These are phyloP conservation scores for Lasius fuliginosus DNA, from an alignment of 2,888 invertebrate genomes.

Conservation along the genomic window DNA sequence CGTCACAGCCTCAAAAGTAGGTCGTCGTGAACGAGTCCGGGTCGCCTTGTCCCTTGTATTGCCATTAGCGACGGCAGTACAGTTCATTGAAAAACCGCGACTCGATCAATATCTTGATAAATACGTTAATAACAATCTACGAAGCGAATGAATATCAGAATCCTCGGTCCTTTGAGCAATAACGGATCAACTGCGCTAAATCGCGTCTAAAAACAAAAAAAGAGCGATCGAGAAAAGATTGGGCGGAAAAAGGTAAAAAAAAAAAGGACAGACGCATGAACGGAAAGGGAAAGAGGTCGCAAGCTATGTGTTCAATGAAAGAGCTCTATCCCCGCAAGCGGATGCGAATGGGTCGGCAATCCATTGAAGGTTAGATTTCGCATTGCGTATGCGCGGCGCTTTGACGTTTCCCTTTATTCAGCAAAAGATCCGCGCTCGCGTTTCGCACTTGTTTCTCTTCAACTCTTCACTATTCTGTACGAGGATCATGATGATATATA, in stretches of 20 bases:
- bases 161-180: background rate
- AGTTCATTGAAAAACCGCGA: slow-evolving; percentile 68
- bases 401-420: slow-evolving; percentile 73
- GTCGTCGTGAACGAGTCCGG: slow-evolving; percentile 66
- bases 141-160: background rate
- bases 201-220: slow-evolving; percentile 27
- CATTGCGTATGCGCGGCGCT: slow-evolving; percentile 78
- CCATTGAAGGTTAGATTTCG: slow-evolving; percentile 81
- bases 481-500: background rate
- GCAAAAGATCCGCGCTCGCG: slow-evolving; percentile 56
- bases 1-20: slow-evolving; percentile 67
- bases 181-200: background rate
- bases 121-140: slow-evolving; percentile 29
- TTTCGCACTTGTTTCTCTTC: slow-evolving; percentile 10
- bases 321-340: slow-evolving; percentile 78
- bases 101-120: slow-evolving; percentile 44
- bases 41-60: slow-evolving; percentile 54
- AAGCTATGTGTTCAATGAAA: slow-evolving; percentile 82
- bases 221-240: slow-evolving; percentile 14
- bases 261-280: slow-evolving; percentile 77
- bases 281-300: slow-evolving; percentile 81
- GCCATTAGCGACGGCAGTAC: slow-evolving; percentile 29
- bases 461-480: background rate
- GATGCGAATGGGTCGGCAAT: slow-evolving; percentile 82
- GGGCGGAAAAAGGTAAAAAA: slow-evolving; percentile 42